Conservation (phyloP, 2,113 vertebrate genomes). For the Amazona guildingii region DNA sequence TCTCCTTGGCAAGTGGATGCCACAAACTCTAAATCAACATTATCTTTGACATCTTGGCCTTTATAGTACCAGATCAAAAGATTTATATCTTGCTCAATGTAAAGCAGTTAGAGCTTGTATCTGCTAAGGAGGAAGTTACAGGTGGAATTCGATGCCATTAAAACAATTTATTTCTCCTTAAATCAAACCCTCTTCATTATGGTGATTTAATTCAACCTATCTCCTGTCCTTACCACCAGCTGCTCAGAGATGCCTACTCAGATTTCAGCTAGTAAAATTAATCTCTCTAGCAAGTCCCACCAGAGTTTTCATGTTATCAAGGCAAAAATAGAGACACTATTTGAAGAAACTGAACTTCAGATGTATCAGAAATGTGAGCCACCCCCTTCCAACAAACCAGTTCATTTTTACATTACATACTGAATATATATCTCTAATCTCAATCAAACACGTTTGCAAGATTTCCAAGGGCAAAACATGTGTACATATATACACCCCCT, state of each 20-base stretch:
- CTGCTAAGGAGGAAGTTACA: conserved; percentile 1
- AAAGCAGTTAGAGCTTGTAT: background rate
- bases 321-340: conserved; percentile 8
- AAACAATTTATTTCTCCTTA: background rate
- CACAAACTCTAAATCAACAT: background rate
- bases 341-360: conserved; percentile 29
- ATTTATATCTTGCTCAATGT: background rate
- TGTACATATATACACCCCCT: background rate
- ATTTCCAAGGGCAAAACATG: background rate
- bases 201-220: conserved; percentile 9
- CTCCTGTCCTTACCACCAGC: conserved; percentile 11
- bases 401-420: background rate
- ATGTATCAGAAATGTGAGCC: background rate
- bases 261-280: conserved; percentile 24
- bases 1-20: background rate
- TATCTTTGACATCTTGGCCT: background rate
- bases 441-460: background rate
- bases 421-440: background rate
- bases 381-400: background rate
- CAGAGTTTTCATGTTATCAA: background rate
- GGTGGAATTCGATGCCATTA: conserved; percentile 17
- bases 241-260: conserved; percentile 34
- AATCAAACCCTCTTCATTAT: background rate
- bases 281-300: background rate
- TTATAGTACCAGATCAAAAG: background rate